Base-by-base conservation (phyloP, 2,797 vertebrate genomes). In the Tragopan temminckii region DNA sequence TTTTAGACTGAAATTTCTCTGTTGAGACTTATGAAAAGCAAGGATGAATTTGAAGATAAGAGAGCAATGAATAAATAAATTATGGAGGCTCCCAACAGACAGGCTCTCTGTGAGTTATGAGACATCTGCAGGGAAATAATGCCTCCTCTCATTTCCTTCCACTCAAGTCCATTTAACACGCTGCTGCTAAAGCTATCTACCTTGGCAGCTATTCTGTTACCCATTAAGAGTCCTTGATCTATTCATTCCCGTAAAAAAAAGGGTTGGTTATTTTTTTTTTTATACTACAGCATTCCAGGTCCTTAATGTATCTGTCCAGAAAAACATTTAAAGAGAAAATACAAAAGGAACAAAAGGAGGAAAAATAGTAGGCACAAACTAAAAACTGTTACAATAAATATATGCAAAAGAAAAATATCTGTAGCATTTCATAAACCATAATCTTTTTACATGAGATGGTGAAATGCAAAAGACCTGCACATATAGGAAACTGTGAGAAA, bases 221-320 rank as follows among this genome's bases (percentile, higher is more conserved):
- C 88, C 87, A 89, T 95, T 96, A 96, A 89, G 89, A 93, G 93
- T 88, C 94, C 94, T 95, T 96, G 90, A 88, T 93, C 90, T 95
- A 82, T 86, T 94, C 82, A 93, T 42, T 81, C 23, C 11, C 63
- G 61, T 61, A 29, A 52, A 29, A 90, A 94, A 94, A 94, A 89
- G 50, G 59, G 8, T 3, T 0, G 3, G 0, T 8, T 31, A 31
- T 23, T 5, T 0, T 4, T 1, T 69, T 33, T 84, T 88, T 69
- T 61, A 46, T 46, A 36, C 45, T 83, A 36, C 16, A 85, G 20
- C 46, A 76, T 76, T 80, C 53, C 21, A 88, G 23, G n/a, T 84
- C 55, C 79, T 76, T 88, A 92, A 92, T 81, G 67, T n/a, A 63
- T 74, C 50, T 67, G 43, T 76, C 76, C 85, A 91, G 83, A 90